phyloP scores from a whole-genome alignment of 23 tunicate species.

The Botrylloides violaceus region DNA sequence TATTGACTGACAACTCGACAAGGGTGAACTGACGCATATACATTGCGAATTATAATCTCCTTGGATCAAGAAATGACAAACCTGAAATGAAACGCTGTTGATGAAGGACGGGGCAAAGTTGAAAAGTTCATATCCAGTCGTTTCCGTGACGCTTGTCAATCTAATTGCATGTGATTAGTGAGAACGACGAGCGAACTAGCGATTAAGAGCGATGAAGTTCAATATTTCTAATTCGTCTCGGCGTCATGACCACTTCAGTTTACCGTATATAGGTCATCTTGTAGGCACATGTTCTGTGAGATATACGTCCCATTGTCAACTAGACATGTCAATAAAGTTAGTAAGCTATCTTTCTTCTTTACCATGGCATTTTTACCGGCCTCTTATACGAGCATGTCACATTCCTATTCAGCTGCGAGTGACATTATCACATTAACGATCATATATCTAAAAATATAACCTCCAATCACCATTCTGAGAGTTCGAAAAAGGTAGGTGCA shows the following conservation, averaged over 20 bases:
- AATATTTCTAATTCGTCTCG: background rate
- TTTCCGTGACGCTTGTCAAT: conserved; percentile 22
- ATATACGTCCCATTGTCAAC: too few relatives aligned
- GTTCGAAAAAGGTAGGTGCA: too few relatives aligned
- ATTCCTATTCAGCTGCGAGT: background rate
- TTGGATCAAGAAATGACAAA: background rate
- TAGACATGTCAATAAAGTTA: too few relatives aligned
- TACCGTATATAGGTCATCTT: background rate
- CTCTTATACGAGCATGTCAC: background rate
- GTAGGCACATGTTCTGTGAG: too few relatives aligned
- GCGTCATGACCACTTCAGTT: background rate
- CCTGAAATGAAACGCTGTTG: background rate
- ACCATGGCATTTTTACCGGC: too few relatives aligned
- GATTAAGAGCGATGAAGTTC: background rate
- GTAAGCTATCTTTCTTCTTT: too few relatives aligned
- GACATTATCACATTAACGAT: background rate
- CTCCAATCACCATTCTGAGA: background rate
- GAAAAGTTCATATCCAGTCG: conserved; percentile 12
- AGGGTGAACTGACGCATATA: background rate
- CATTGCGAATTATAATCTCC: background rate
- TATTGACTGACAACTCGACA: background rate
- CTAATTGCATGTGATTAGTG: conserved; percentile 9
- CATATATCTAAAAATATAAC: background rate
- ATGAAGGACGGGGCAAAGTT: conserved; percentile 16
- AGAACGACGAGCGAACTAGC: conserved; percentile 1